These are phyloP conservation scores for Heterotis niloticus DNA, from an alignment of 2,113 vertebrate species.

Conservation along the genomic window DNA sequence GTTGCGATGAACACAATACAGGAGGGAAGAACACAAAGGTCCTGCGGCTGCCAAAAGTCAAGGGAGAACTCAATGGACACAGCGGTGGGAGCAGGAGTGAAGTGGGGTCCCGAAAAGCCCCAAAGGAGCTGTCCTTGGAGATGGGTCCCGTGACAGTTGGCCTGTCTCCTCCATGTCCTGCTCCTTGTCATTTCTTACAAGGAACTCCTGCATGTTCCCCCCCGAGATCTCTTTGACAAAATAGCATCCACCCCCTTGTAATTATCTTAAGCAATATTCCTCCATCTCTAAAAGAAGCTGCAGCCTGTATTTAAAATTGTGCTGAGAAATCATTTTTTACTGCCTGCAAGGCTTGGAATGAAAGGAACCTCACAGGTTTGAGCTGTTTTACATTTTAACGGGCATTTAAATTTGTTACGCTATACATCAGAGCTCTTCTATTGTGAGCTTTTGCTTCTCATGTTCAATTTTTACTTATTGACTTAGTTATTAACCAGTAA, in stretches of 20 bases:
- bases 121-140: neutral
- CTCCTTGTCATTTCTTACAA: neutral
- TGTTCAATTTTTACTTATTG: no score
- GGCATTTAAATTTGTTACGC: no score
- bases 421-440: no score
- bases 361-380: neutral
- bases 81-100: neutral
- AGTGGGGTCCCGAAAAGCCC: neutral
- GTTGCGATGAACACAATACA: neutral
- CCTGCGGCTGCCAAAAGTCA: neutral
- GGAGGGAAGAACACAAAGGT: neutral
- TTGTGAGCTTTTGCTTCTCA: no score
- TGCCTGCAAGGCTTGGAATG: neutral
- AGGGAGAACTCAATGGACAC: neutral
- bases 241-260: constrained; percentile 20
- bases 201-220: neutral
- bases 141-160: neutral
- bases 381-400: neutral
- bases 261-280: constrained; percentile 29
- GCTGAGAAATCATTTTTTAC: neutral
- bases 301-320: constrained; percentile 4
- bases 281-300: constrained; percentile 9
- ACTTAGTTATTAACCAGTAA: no score
- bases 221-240: neutral
- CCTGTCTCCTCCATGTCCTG: neutral